Percentiles rank a stretch among this genome's conserved stretches.
These are phyloP conservation scores for Dicycla oo DNA, from an alignment of 2,888 invertebrate species.

Conservation along the genomic window DNA sequence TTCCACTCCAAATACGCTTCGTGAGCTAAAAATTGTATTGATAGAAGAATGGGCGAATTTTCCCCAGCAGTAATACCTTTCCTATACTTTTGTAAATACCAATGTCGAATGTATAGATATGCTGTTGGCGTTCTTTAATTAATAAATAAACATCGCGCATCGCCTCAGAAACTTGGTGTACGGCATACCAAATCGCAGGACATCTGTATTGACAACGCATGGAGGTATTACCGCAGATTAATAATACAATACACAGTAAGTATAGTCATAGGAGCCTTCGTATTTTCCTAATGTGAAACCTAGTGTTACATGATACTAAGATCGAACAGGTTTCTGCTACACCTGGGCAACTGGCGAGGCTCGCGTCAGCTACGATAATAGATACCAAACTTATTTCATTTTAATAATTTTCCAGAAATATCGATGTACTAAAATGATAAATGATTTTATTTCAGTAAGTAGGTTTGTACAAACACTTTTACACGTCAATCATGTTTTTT, in stretches of 20 bases:
- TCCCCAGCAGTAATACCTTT: too few species aligned
- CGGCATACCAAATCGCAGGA: not conserved
- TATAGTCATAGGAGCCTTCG: constrained; percentile 87
- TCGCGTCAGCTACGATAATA: constrained; percentile 83
- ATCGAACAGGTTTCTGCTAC: constrained; percentile 83
- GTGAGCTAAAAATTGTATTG: not conserved
- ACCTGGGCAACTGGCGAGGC: constrained; percentile 86
- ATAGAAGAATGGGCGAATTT: not conserved
- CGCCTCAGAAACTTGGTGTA: too few species aligned
- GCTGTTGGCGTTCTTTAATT: too few species aligned
- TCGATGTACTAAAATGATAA: constrained; percentile 66
- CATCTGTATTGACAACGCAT: not conserved
- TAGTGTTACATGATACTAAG: constrained; percentile 86
- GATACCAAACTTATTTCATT: constrained; percentile 79
- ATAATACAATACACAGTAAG: constrained; percentile 88
- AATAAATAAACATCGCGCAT: not conserved
- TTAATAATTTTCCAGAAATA: constrained; percentile 78
- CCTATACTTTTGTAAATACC: too few species aligned
- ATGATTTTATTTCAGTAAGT: too few species aligned
- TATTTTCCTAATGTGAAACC: constrained; percentile 90
- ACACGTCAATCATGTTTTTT: too few species aligned
- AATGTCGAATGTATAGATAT: too few species aligned
- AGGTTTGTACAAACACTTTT: too few species aligned
- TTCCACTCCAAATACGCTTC: not conserved
- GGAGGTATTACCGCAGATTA: constrained; percentile 56